Conservation (phyloP, 2,113 vertebrate species). For the Genyomyrus donnyi region DNA sequence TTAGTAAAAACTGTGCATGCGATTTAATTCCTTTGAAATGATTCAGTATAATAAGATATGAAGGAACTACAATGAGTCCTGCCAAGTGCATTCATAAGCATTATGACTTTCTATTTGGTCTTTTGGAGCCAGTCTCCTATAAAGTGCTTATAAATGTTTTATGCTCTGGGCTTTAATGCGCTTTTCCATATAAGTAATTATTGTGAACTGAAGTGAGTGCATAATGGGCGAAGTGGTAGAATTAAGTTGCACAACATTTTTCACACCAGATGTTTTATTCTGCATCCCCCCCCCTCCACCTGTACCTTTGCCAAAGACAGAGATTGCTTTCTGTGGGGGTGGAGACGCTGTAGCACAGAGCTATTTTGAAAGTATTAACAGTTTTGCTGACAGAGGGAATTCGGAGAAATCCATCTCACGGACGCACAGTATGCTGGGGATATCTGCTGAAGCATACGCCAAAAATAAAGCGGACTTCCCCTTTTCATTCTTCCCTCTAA, state of each 20-base stretch:
- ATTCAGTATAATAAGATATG: neutral
- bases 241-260: neutral
- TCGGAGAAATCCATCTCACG: slow-evolving; percentile 35
- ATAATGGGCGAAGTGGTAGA: neutral
- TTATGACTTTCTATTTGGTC: slow-evolving; percentile 19
- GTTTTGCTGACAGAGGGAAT: slow-evolving; percentile 39
- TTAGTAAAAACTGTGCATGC: neutral
- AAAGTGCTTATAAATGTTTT: slow-evolving; percentile 27
- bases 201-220: neutral
- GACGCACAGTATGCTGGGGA: slow-evolving; percentile 18
- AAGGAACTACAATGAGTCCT: neutral
- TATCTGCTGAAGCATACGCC: slow-evolving; percentile 17
- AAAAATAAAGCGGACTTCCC: slow-evolving; percentile 23
- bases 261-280: neutral
- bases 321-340: neutral
- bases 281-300: neutral
- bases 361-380: slow-evolving; percentile 30
- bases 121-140: slow-evolving; percentile 44
- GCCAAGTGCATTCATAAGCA: neutral
- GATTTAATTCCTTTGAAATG: neutral
- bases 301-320: slow-evolving; percentile 7
- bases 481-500: neutral
- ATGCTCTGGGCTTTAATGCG: neutral
- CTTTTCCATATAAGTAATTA: slow-evolving; percentile 15
- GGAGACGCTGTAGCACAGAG: slow-evolving; percentile 24